These are phyloP conservation scores for Drosophila watanabei DNA, from an alignment of 1,140 invertebrate genomes.

Conservation along the genomic window DNA sequence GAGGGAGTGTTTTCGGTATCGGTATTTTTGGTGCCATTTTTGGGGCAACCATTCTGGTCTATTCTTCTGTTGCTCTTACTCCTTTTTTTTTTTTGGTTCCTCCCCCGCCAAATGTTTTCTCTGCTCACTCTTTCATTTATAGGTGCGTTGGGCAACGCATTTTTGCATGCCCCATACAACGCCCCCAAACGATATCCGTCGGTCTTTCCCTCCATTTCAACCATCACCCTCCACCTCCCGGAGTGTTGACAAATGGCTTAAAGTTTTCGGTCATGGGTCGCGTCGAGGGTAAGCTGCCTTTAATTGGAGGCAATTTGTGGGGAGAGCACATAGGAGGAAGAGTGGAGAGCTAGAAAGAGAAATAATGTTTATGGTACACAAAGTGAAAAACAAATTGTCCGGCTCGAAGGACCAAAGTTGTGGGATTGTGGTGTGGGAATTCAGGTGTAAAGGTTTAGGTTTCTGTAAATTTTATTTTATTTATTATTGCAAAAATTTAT, in stretches of 20 bases:
- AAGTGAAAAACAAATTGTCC: constrained; percentile 23
- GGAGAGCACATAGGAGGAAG: too few species aligned
- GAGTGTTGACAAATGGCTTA: constrained; percentile 72
- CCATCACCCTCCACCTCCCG: not conserved
- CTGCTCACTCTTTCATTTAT: constrained; percentile 25
- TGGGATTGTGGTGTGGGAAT: not conserved
- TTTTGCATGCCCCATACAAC: constrained; percentile 52
- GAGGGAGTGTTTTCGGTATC: constrained; percentile 18
- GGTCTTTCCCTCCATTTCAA: not conserved
- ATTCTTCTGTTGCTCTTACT: constrained; percentile 25
- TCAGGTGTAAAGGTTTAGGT: not conserved
- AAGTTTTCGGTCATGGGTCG: constrained; percentile 53
- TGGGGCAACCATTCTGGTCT: constrained; percentile 34
- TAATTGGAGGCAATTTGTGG: constrained; percentile 52
- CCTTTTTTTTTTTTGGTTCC: not conserved
- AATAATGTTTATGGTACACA: constrained; percentile 14
- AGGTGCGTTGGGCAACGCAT: constrained; percentile 54
- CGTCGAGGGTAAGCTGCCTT: constrained; percentile 37
- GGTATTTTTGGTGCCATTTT: constrained; percentile 61
- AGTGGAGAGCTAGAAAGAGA: not conserved
- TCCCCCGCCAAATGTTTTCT: not conserved
- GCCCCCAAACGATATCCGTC: not conserved
- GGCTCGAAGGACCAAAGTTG: not conserved
- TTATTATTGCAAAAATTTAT: not conserved
- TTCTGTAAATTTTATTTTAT: too few species aligned